Percentiles rank a stretch among this genome's conserved stretches.
Evolutionary conservation across 2,888 invertebrate species (phyloP).

Genomic region (Limnephilus lunatus): DNA sequence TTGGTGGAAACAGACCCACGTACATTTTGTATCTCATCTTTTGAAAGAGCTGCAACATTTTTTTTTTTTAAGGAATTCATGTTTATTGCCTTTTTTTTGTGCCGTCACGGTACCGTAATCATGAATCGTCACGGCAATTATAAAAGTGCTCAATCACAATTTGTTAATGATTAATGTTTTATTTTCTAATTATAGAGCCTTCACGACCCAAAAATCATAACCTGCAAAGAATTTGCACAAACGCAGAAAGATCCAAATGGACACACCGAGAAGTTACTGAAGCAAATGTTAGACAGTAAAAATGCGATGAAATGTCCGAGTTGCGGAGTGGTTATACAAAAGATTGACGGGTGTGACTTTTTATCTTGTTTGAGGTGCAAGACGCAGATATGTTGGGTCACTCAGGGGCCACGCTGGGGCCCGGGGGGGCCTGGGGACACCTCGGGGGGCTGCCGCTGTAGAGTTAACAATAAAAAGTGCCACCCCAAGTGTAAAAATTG

Average conservation of each 20-base stretch:
- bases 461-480: conserved; percentile 82
- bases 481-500: conserved; percentile 43
- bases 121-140: too few species aligned
- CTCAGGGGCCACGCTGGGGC: conserved; percentile 78
- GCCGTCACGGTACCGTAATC: too few species aligned
- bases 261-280: not conserved
- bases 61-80: too few species aligned
- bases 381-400: conserved; percentile 89
- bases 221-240: not conserved
- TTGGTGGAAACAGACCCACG: too few species aligned
- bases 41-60: too few species aligned
- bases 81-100: too few species aligned
- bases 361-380: conserved; percentile 83
- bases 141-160: too few species aligned
- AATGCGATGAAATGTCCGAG: conserved; percentile 15
- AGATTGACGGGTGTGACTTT: conserved; percentile 90
- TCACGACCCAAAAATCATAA: not conserved
- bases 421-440: conserved; percentile 82
- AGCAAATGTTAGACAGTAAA: not conserved
- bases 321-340: conserved; percentile 69
- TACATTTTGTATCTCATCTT: too few species aligned
- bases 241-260: not conserved
- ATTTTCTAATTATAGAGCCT: conserved; percentile 4
- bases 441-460: conserved; percentile 84
- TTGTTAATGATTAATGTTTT: too few species aligned